phyloP scores from a whole-genome alignment of 1,140 invertebrate genomes.

The Diuraphis noxia region DNA sequence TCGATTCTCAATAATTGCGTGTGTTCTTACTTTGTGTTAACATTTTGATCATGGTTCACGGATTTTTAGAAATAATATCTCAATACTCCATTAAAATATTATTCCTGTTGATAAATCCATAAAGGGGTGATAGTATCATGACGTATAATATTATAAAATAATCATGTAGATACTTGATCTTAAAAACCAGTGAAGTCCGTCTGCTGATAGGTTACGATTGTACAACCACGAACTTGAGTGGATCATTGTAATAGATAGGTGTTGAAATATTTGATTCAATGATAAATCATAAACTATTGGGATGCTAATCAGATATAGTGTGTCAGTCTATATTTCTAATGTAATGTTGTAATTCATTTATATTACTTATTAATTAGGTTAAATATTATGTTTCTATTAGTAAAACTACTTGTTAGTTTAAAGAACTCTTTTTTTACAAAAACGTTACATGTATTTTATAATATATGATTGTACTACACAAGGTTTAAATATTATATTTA shows the following conservation, averaged over 20 bases:
- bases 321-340: no score
- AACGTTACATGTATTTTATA: no score
- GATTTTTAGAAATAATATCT: not conserved
- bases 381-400: no score
- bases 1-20: not conserved
- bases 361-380: no score
- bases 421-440: no score
- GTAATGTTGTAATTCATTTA: no score
- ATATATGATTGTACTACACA: no score
- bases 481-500: no score
- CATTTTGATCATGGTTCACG: not conserved
- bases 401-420: no score
- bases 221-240: not conserved
- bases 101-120: not conserved
- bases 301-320: no score
- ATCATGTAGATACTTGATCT: not conserved
- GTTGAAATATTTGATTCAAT: no score
- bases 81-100: not conserved
- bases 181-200: not conserved
- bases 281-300: no score
- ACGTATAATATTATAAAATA: not conserved
- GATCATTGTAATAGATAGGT: not conserved
- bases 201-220: not conserved
- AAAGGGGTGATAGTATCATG: not conserved
- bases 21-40: not conserved